Conservation (phyloP, 2,888 invertebrate genomes). For the Cylloceria caligata region DNA sequence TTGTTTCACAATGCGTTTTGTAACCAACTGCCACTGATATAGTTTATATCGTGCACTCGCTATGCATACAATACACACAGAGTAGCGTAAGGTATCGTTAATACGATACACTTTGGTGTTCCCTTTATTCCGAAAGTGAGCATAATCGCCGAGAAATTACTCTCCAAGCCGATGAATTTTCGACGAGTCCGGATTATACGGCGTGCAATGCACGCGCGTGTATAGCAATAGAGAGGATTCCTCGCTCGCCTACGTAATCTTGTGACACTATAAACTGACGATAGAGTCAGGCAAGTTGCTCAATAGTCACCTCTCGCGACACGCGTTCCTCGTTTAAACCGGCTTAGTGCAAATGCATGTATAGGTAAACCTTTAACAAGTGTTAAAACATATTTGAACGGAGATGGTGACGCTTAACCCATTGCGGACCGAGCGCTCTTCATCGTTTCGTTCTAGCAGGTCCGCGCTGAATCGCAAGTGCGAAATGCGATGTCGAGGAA, state of each 20-base stretch:
- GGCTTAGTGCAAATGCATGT: slow-evolving; percentile 19
- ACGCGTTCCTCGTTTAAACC: neutral
- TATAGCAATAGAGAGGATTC: neutral
- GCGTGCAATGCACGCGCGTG: neutral
- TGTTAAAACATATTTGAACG: slow-evolving; percentile 19
- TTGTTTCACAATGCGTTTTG: slow-evolving; percentile 11
- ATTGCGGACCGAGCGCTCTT: too few species aligned
- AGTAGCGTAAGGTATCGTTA: neutral
- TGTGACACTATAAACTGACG: neutral
- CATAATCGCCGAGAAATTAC: neutral
- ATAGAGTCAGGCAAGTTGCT: slow-evolving; percentile 7
- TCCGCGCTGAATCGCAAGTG: too few species aligned
- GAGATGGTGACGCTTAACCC: neutral
- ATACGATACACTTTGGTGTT: neutral
- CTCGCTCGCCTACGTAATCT: slow-evolving; percentile 9
- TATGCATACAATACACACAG: neutral
- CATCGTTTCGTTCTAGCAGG: too few species aligned
- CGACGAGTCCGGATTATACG: neutral
- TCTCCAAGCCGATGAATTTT: too few species aligned
- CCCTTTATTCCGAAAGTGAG: neutral
- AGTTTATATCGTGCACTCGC: neutral
- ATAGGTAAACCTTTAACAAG: slow-evolving; percentile 1
- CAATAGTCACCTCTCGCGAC: neutral
- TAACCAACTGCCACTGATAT: neutral
- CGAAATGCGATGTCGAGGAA: too few species aligned